Conservation (phyloP, 2,888 invertebrate species). For the Callinectes sapidus region DNA sequence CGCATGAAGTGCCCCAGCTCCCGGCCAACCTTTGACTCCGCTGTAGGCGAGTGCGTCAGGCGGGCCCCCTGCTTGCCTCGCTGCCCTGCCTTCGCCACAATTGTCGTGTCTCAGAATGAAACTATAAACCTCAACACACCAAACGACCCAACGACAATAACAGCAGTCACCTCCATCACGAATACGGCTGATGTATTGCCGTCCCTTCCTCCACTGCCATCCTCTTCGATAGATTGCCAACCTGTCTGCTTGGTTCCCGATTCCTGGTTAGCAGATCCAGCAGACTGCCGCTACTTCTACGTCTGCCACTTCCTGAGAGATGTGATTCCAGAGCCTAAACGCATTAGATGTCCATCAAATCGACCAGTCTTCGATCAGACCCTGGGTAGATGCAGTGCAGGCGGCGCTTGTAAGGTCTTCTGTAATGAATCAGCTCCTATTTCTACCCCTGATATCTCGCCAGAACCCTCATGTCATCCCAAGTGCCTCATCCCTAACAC, state of each 20-base stretch:
- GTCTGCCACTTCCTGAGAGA: slow-evolving; percentile 61
- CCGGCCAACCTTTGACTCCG: slow-evolving; percentile 33
- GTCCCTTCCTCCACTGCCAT: neutral
- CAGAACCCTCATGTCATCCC: slow-evolving; percentile 38
- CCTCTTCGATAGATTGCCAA: slow-evolving; percentile 26
- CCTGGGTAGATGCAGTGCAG: slow-evolving; percentile 46
- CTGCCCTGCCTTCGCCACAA: slow-evolving; percentile 23
- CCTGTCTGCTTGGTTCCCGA: slow-evolving; percentile 58
- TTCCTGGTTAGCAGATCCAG: slow-evolving; percentile 61
- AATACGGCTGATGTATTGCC: neutral
- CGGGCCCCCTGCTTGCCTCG: slow-evolving; percentile 10
- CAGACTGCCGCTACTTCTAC: slow-evolving; percentile 62
- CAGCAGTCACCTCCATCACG: neutral
- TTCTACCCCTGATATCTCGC: neutral
- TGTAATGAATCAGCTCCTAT: neutral
- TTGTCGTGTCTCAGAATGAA: neutral
- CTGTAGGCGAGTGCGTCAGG: slow-evolving; percentile 19
- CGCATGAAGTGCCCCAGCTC: slow-evolving; percentile 41
- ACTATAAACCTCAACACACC: neutral
- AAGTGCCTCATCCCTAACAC: slow-evolving; percentile 54
- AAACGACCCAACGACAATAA: neutral
- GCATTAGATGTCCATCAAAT: slow-evolving; percentile 51
- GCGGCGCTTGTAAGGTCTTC: slow-evolving; percentile 36
- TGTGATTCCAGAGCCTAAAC: slow-evolving; percentile 47
- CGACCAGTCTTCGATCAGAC: slow-evolving; percentile 58